Evolutionary conservation across 2,888 invertebrate species (phyloP).

Genomic region (Chrysodeixis includens): DNA sequence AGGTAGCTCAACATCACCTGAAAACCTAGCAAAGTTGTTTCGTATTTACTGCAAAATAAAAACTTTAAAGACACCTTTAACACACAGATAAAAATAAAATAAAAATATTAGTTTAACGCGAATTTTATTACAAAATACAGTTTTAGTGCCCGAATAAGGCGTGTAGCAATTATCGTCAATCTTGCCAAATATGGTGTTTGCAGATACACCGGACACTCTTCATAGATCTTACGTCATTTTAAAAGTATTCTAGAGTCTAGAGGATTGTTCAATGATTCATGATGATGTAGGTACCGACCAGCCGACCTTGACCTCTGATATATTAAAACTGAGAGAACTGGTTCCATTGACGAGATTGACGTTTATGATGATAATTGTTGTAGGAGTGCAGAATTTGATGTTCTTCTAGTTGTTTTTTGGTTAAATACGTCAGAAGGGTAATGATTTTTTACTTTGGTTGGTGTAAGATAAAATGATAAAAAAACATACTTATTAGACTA

Average conservation of each 20-base stretch:
- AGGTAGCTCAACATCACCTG: neutral
- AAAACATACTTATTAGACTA: no score
- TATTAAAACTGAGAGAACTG: slow-evolving; percentile 20
- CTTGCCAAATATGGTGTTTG: slow-evolving; percentile 35
- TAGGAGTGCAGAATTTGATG: neutral
- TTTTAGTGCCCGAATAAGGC: slow-evolving; percentile 26
- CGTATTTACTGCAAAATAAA: no score
- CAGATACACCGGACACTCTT: slow-evolving; percentile 36
- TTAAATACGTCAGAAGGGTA: no score
- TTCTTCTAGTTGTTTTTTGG: neutral
- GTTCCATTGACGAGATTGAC: slow-evolving; percentile 8
- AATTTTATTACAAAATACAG: slow-evolving; percentile 19
- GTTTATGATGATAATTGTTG: neutral
- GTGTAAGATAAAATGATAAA: no score
- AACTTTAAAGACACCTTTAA: neutral
- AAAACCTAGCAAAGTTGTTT: neutral
- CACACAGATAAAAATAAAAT: neutral
- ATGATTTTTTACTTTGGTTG: no score
- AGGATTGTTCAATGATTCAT: slow-evolving; percentile 43
- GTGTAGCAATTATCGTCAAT: slow-evolving; percentile 34
- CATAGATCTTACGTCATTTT: slow-evolving; percentile 39
- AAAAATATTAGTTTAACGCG: slow-evolving; percentile 15
- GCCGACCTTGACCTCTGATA: slow-evolving; percentile 48
- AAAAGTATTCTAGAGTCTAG: slow-evolving; percentile 19
- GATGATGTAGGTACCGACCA: slow-evolving; percentile 21